Conservation (phyloP, 2,888 invertebrate species). For the Capitulum mitella region DNA sequence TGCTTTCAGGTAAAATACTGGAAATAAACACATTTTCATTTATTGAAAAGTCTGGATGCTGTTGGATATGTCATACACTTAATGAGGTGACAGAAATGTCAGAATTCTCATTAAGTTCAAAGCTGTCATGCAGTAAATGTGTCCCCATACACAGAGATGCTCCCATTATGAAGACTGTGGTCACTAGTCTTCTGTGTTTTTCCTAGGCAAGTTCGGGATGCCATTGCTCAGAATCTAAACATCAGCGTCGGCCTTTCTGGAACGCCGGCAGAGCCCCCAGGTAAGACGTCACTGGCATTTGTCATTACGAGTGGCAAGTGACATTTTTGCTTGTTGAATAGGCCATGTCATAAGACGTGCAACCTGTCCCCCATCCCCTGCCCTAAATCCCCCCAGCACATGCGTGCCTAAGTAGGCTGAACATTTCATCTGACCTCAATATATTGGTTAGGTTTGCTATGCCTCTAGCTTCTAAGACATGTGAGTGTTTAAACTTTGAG, state of each 20-base stretch:
- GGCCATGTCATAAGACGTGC: no score
- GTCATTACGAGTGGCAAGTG: no score
- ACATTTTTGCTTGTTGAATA: no score
- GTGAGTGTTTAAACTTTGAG: no score
- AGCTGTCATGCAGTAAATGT: background rate
- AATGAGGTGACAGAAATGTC: background rate
- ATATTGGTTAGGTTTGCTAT: no score
- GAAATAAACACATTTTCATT: no score
- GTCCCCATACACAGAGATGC: background rate
- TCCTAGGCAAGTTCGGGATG: background rate
- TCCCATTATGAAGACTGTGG: background rate
- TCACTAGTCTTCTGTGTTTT: background rate
- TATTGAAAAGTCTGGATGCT: background rate
- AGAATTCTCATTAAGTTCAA: background rate
- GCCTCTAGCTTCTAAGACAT: background rate
- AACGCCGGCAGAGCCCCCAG: background rate
- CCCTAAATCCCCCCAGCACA: no score
- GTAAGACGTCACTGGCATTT: no score
- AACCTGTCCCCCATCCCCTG: no score
- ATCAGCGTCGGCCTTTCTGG: background rate
- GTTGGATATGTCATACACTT: background rate
- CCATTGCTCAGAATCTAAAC: background rate
- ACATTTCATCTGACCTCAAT: no score
- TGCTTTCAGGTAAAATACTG: conserved; percentile 42
- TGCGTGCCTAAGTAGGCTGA: no score